These are phyloP conservation scores for Brachyptera putata DNA, from an alignment of 2,888 invertebrate species.

Conservation along the genomic window DNA sequence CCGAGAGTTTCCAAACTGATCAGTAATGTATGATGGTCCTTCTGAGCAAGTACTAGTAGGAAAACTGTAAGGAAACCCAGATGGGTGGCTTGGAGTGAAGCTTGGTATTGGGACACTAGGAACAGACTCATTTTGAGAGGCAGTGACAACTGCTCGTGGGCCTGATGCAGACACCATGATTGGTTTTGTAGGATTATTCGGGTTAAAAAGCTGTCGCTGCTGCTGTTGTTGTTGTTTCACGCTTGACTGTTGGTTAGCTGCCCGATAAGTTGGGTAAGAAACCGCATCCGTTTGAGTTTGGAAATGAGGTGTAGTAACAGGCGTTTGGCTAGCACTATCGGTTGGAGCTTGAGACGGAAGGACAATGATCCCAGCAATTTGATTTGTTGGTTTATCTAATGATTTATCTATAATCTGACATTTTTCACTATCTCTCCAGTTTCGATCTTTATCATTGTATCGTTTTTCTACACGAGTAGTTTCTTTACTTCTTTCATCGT, in stretches of 20 bases:
- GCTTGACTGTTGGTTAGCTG: not conserved
- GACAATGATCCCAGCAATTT: slow-evolving; percentile 44
- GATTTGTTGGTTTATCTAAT: not conserved
- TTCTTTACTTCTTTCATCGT: slow-evolving; percentile 21
- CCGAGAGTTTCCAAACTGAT: slow-evolving; percentile 50
- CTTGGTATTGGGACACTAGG: not conserved
- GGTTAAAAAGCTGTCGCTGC: slow-evolving; percentile 57
- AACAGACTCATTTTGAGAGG: slow-evolving; percentile 8
- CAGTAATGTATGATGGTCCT: slow-evolving; percentile 42
- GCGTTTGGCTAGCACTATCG: not conserved
- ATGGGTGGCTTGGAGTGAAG: slow-evolving; percentile 18
- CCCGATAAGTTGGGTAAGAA: slow-evolving; percentile 3
- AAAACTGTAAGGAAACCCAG: slow-evolving; percentile 4
- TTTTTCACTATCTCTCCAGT: slow-evolving; percentile 8
- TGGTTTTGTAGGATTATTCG: slow-evolving; percentile 64
- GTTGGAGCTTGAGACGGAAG: slow-evolving; percentile 39
- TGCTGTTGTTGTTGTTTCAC: slow-evolving; percentile 28
- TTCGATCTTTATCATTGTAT: slow-evolving; percentile 7
- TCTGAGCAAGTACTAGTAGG: not conserved
- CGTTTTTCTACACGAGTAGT: not conserved
- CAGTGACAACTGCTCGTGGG: slow-evolving; percentile 42
- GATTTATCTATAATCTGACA: not conserved
- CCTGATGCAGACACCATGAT: slow-evolving; percentile 58
- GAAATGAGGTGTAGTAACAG: slow-evolving; percentile 10
- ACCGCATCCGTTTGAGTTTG: slow-evolving; percentile 1